Evolutionary conservation across 1,140 invertebrate species (phyloP), one percentile per base, ranked within the genome.

Genomic region (Bombus impatiens): DNA sequence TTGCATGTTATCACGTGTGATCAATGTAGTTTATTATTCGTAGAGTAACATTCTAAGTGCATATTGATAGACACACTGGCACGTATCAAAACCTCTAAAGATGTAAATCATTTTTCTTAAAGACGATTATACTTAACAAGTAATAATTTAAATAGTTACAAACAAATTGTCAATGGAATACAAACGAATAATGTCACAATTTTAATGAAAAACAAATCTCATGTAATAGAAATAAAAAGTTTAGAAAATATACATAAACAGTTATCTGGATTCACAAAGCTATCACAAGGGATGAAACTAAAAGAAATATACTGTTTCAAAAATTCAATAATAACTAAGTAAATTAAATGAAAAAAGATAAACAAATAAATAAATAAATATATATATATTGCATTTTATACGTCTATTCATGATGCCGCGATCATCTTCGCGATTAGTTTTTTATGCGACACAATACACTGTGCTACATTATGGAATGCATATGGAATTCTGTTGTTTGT

Each of bases 1-100:
- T 94, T 91, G 91, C 92, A 91, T 94, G 91, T 93, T 72, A 89
- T 93, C 93, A 94, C 93, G 93, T 87, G 78, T 90, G 84, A 90
- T 76, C 88, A 82, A 91, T 86, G 87, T 87, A 92, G 89, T 92
- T 92, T 89, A 47, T 91, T 90, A 93, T 90, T 89, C 89, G 71
- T 62, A 70, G 78, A 90, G 82, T 82, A 91, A 84, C 72, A 85
- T 77, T 72, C 86, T 84, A 87, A 70, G 71, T 79, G 86, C 77
- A 86, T 86, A 82, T 68, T 83, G 75, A 83, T 40, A 76, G 86
- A 37, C 18, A 4, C 22, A 68, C 8, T 35, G 32, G 86, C 70
- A 79, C 32, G 47, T 81, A 47, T 78, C 68, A 70, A 32, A 74
- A 89, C 22, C 22, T 67, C 32, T 53, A 47, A 42, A 32, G 22